Evolutionary conservation across 1,140 invertebrate genomes (phyloP).

Genomic region (Nylanderia fulva): DNA sequence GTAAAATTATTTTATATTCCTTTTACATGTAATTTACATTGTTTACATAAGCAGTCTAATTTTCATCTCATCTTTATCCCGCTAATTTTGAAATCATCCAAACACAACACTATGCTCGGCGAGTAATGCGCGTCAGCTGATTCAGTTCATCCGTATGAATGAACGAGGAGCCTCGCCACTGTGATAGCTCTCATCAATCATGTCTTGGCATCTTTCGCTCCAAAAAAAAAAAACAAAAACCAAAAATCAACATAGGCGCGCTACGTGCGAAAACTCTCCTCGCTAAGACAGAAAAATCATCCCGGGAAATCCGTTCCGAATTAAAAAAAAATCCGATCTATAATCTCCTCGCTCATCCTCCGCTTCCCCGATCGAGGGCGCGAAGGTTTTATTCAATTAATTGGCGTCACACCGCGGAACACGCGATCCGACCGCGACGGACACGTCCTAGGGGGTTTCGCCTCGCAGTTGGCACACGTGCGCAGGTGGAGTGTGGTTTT

Average conservation of each 20-base stretch:
- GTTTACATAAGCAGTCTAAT: no score
- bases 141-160: conserved; percentile 48
- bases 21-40: no score
- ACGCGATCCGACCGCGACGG: conserved; percentile 68
- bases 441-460: conserved; percentile 73
- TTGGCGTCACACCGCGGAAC: conserved; percentile 43
- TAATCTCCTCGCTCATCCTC: neutral
- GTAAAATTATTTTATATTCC: no score
- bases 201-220: conserved; percentile 23
- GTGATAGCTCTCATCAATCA: conserved; percentile 54
- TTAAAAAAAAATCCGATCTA: no score
- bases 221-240: neutral
- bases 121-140: conserved; percentile 58
- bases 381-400: conserved; percentile 66
- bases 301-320: no score
- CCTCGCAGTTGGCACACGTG: conserved; percentile 78
- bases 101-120: no score
- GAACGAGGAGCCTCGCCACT: conserved; percentile 46
- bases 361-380: neutral
- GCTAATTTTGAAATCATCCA: no score
- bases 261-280: neutral
- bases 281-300: neutral
- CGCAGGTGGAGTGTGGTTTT: conserved; percentile 76
- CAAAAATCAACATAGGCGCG: neutral
- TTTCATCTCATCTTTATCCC: no score